These are phyloP conservation scores for Polylopha cassiicola DNA, from an alignment of 2,888 invertebrate genomes.

Conservation along the genomic window DNA sequence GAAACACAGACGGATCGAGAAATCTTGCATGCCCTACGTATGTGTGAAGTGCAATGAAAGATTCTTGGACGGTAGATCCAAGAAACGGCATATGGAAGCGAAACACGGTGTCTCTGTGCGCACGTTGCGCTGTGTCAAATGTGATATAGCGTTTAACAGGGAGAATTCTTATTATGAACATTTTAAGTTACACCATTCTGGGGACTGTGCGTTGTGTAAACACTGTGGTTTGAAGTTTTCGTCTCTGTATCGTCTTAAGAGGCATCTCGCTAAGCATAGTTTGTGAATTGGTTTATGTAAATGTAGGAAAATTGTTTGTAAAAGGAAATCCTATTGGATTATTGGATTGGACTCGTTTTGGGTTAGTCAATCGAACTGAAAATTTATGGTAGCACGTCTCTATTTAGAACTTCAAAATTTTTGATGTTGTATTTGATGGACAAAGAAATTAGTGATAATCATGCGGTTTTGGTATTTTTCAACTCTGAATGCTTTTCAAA, in stretches of 20 bases:
- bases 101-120: conserved; percentile 52
- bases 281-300: conserved; percentile 24
- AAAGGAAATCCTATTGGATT: too few species aligned
- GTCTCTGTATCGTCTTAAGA: conserved; percentile 51
- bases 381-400: too few species aligned
- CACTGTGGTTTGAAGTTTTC: conserved; percentile 62
- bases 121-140: conserved; percentile 51
- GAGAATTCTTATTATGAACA: conserved; percentile 60
- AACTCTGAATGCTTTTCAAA: too few species aligned
- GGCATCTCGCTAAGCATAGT: conserved; percentile 57
- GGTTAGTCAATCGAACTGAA: too few species aligned
- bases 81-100: conserved; percentile 57
- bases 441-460: too few species aligned
- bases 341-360: too few species aligned
- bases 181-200: conserved; percentile 58
- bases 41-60: conserved; percentile 59
- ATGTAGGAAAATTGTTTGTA: too few species aligned
- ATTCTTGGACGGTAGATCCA: conserved; percentile 54
- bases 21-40: conserved; percentile 62
- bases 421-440: too few species aligned
- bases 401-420: too few species aligned
- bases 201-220: conserved; percentile 57
- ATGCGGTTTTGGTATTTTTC: too few species aligned
- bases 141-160: conserved; percentile 50
- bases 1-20: conserved; percentile 53